phyloP scores from a whole-genome alignment of 2,888 invertebrate species.

The Clostera curtula region DNA sequence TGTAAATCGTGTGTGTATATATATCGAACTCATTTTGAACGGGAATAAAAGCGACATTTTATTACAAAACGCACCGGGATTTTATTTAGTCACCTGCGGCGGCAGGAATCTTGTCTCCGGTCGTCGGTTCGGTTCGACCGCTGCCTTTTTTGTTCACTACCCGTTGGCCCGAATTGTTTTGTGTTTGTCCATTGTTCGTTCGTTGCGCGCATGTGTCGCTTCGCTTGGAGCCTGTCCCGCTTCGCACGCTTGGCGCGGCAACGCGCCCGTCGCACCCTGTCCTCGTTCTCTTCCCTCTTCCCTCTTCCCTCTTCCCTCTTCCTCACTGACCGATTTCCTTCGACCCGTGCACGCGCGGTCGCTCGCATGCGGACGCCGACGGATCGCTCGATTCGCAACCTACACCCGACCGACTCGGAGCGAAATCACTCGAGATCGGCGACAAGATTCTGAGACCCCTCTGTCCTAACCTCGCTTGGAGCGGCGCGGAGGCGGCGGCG shows the following conservation, averaged over 20 bases:
- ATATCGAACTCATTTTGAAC: constrained; percentile 71
- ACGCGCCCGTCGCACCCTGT: constrained; percentile 12
- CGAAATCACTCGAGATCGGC: constrained; percentile 72
- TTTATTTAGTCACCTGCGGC: constrained; percentile 44
- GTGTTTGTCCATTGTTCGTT: constrained; percentile 23
- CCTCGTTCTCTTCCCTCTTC: constrained; percentile 15
- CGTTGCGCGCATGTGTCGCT: constrained; percentile 44
- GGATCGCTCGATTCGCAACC: constrained; percentile 10
- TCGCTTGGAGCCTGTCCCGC: constrained; percentile 41
- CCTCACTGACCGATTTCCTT: constrained; percentile 57
- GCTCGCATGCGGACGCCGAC: constrained; percentile 21
- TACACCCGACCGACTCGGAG: constrained; percentile 15
- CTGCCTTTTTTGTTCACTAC: constrained; percentile 11
- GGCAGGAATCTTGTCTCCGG: constrained; percentile 66
- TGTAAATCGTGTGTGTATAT: constrained; percentile 74
- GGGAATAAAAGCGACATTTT: constrained; percentile 67
- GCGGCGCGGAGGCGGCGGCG: constrained; percentile 36
- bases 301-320: constrained; percentile 19
- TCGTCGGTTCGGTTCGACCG: too few relatives aligned
- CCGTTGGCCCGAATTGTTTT: constrained; percentile 25
- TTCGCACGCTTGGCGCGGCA: constrained; percentile 27
- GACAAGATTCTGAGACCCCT: constrained; percentile 62
- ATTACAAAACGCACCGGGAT: constrained; percentile 61
- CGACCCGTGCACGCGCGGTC: constrained; percentile 59
- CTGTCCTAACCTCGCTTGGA: constrained; percentile 36